Conservation (phyloP, 2,113 vertebrate species). For the Elaphurus davidianus region DNA sequence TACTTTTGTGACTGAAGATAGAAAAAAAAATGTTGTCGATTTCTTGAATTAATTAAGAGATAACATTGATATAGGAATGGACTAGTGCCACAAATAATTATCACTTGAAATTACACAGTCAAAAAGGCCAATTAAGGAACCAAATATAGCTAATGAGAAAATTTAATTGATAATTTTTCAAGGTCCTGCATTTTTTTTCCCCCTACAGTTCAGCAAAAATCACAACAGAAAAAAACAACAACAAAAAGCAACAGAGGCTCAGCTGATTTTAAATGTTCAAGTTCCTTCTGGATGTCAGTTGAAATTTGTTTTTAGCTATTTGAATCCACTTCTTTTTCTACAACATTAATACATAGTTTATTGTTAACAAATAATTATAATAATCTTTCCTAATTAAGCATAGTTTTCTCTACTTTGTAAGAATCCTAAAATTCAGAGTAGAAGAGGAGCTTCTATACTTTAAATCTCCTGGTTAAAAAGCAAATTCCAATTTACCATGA, state of each 20-base stretch:
- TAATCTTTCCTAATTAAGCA: background rate
- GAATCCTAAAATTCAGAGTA: background rate
- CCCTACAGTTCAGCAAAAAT: constrained; percentile 35
- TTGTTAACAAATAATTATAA: background rate
- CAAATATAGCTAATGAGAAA: constrained; percentile 79
- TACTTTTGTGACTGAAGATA: constrained; percentile 52
- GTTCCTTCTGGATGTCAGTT: background rate
- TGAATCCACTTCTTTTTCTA: background rate
- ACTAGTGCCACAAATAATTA: constrained; percentile 78
- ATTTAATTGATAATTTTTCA: constrained; percentile 81
- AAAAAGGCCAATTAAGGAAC: constrained; percentile 78
- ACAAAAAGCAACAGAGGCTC: background rate
- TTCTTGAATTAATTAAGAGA: constrained; percentile 81
- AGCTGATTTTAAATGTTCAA: background rate
- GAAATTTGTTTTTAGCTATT: background rate
- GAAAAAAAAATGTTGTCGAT: constrained; percentile 60
- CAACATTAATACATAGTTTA: background rate
- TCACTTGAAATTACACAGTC: constrained; percentile 75
- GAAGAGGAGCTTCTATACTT: background rate
- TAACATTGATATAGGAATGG: constrained; percentile 76
- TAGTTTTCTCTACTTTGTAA: background rate
- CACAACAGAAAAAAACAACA: background rate
- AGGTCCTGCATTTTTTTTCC: constrained; percentile 43
- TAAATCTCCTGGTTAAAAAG: background rate
- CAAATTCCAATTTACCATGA: background rate